A percentile compares a stretch with the other conserved stretches of the same genome.
Conservation (phyloP, 1,140 invertebrate genomes). For the Calephelis nemesis region DNA sequence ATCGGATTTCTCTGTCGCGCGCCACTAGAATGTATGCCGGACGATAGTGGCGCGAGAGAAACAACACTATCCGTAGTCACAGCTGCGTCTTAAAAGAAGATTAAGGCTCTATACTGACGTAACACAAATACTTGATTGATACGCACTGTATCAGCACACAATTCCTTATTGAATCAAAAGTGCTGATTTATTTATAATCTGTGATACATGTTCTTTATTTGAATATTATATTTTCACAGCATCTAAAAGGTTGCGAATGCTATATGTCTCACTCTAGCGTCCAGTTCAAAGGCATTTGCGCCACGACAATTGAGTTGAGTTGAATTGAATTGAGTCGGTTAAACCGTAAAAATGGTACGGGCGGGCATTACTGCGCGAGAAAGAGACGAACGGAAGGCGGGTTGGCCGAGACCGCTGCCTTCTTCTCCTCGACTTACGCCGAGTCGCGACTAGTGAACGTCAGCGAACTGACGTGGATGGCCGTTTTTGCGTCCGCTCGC, state of each 20-base stretch:
- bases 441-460: slow-evolving; percentile 72
- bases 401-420: slow-evolving; percentile 74
- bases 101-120: slow-evolving; percentile 70
- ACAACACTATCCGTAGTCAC: slow-evolving; percentile 46
- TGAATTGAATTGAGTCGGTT: slow-evolving; percentile 78
- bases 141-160: slow-evolving; percentile 48
- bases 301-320: slow-evolving; percentile 79
- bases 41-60: slow-evolving; percentile 71
- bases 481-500: slow-evolving; percentile 51
- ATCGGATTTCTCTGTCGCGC: slow-evolving; percentile 65
- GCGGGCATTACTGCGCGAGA: slow-evolving; percentile 68
- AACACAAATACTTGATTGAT: slow-evolving; percentile 57
- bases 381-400: slow-evolving; percentile 74
- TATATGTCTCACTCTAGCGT: slow-evolving; percentile 74
- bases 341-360: slow-evolving; percentile 75
- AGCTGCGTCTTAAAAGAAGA: slow-evolving; percentile 71
- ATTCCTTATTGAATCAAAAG: slow-evolving; percentile 9
- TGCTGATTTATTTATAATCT: neutral
- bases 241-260: slow-evolving; percentile 49
- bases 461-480: slow-evolving; percentile 68
- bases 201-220: neutral
- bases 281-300: slow-evolving; percentile 75
- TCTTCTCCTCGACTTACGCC: slow-evolving; percentile 75
- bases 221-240: slow-evolving; percentile 9
- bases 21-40: slow-evolving; percentile 38